A percentile compares a stretch with the other conserved stretches of the same genome.
Evolutionary conservation across 1,140 invertebrate species (phyloP).

Genomic region (Calliphora vicina): DNA sequence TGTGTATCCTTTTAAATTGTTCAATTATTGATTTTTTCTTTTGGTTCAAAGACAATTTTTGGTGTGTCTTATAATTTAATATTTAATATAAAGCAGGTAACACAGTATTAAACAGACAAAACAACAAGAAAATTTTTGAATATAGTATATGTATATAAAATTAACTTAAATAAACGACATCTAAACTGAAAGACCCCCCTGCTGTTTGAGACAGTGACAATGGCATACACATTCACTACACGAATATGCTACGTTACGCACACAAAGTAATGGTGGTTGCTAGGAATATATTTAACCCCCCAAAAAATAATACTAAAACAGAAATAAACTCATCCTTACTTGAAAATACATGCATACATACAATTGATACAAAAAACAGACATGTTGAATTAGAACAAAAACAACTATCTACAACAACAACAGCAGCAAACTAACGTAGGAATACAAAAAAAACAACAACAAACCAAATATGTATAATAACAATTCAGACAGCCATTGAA

Average conservation of each 20-base stretch:
- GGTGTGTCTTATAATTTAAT: background rate
- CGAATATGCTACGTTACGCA: background rate
- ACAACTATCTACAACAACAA: background rate
- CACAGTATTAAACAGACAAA: background rate
- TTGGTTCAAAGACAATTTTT: background rate
- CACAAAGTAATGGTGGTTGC: background rate
- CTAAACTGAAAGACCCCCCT: slow-evolving; percentile 12
- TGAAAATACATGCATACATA: no score
- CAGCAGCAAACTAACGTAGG: background rate
- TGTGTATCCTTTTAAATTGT: background rate
- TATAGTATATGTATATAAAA: background rate
- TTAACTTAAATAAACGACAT: slow-evolving; percentile 26
- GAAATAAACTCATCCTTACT: background rate
- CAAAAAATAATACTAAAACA: background rate
- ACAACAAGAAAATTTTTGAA: background rate
- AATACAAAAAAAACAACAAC: no score
- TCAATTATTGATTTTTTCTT: background rate
- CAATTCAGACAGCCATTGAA: slow-evolving; percentile 30
- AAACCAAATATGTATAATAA: slow-evolving; percentile 8
- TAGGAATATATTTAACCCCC: slow-evolving; percentile 6
- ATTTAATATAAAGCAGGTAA: background rate
- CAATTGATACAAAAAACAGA: slow-evolving; percentile 25
- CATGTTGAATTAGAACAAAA: background rate
- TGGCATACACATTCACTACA: background rate
- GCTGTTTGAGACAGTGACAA: background rate